Conservation (phyloP, 2,888 invertebrate genomes). For the Parnassius smintheus region DNA sequence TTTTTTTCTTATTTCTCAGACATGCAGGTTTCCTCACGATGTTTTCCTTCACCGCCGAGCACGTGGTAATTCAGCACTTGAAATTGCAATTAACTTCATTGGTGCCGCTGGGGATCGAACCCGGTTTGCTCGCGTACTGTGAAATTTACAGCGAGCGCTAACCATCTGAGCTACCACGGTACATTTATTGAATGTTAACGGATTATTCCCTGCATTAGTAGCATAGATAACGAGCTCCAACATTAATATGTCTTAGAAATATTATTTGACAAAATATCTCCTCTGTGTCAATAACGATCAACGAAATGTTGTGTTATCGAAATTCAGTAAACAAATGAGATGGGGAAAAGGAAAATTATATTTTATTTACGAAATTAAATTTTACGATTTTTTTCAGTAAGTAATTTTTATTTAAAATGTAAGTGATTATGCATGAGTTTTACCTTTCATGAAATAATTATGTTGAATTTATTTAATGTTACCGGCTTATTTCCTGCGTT, state of each 20-base stretch:
- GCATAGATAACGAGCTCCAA: conserved; percentile 57
- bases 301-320: conserved; percentile 37
- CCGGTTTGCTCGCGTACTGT: too few species aligned
- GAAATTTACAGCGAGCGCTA: too few species aligned
- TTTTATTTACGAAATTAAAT: too few species aligned
- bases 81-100: too few species aligned
- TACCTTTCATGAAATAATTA: conserved; percentile 65
- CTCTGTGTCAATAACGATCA: conserved; percentile 64
- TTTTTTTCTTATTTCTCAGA: too few species aligned
- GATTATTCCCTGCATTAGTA: conserved; percentile 48
- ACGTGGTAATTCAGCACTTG: too few species aligned
- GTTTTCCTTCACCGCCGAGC: too few species aligned
- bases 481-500: conserved; percentile 42
- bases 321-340: conserved; percentile 60
- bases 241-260: conserved; percentile 40
- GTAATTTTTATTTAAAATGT: too few species aligned
- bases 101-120: too few species aligned
- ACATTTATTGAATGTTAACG: conserved; percentile 57
- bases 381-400: too few species aligned
- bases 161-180: conserved; percentile 42
- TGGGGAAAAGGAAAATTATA: conserved; percentile 12
- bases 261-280: conserved; percentile 73
- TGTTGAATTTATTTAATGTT: conserved; percentile 61
- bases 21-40: too few species aligned
- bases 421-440: too few species aligned